Evolutionary conservation across 37 sponge, comb jelly and placozoan genomes (phyloP).

Genomic region (Halisarca cf. caerulea): DNA sequence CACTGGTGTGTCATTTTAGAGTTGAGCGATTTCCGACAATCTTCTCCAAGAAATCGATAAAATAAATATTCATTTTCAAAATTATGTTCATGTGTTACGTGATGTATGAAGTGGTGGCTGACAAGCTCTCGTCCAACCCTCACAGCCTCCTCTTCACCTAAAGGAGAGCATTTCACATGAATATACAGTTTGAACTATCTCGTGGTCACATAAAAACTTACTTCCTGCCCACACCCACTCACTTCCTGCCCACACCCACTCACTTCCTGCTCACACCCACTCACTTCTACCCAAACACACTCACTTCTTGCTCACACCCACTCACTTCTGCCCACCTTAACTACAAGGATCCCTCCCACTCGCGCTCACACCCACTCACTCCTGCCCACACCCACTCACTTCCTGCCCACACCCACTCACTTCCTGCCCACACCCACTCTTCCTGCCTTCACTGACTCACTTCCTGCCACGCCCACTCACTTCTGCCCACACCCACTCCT

Average conservation of each 20-base stretch:
- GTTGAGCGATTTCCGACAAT: conserved; percentile 66
- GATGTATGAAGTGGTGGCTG: conserved; percentile 76
- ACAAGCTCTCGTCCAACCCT: conserved; percentile 67
- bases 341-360: no score
- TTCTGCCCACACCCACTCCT: no score
- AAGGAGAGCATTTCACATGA: not conserved
- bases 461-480: no score
- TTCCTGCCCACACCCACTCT: no score
- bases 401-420: no score
- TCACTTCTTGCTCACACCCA: not conserved
- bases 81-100: conserved; percentile 87
- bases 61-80: conserved; percentile 81
- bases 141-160: conserved; percentile 71
- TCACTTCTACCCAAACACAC: not conserved
- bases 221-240: not conserved
- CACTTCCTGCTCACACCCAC: not conserved
- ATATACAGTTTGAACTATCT: not conserved
- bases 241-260: not conserved
- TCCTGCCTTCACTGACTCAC: no score
- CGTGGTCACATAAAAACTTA: not conserved
- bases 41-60: conserved; percentile 85
- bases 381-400: no score
- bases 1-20: conserved; percentile 66
- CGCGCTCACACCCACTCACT: no score
- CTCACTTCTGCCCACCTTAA: not conserved